These are phyloP conservation scores for Cecidostiba fungosa DNA, from an alignment of 2,888 invertebrate genomes.

Conservation along the genomic window DNA sequence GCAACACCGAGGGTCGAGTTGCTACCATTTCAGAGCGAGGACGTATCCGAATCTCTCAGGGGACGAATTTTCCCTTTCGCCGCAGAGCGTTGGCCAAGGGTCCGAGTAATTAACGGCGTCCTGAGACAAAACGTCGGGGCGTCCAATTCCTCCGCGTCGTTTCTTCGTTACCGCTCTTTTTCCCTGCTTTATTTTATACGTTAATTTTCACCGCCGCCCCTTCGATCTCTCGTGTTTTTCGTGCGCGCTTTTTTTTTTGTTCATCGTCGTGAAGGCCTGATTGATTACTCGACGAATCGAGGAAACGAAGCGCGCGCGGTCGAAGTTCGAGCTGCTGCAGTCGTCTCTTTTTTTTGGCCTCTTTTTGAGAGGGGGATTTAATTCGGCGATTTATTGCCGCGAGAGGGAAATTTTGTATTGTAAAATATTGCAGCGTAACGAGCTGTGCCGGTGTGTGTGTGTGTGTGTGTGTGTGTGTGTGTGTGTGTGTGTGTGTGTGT, in stretches of 20 bases:
- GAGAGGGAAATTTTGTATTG: conserved; percentile 17
- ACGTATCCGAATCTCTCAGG: background rate
- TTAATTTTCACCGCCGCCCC: conserved; percentile 44
- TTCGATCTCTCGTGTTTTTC: conserved; percentile 54
- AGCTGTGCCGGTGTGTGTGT: background rate
- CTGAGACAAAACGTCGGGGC: conserved; percentile 46
- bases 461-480: too few species aligned
- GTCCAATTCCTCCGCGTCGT: conserved; percentile 31
- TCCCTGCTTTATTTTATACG: conserved; percentile 34
- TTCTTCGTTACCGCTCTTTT: conserved; percentile 24
- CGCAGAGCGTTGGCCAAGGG: conserved; percentile 19
- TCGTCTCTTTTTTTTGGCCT: background rate
- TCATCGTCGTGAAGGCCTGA: conserved; percentile 42
- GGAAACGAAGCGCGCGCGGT: conserved; percentile 42
- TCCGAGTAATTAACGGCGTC: conserved; percentile 64
- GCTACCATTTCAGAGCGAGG: background rate
- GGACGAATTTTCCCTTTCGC: conserved; percentile 54
- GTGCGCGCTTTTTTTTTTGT: conserved; percentile 14
- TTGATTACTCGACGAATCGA: conserved; percentile 55
- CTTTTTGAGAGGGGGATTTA: conserved; percentile 33
- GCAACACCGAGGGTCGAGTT: background rate
- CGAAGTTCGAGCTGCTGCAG: background rate
- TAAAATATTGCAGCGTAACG: conserved; percentile 42
- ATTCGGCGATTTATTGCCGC: conserved; percentile 55
- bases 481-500: too few species aligned